Conservation (phyloP, 2,888 invertebrate genomes). For the Hyalella azteca region DNA sequence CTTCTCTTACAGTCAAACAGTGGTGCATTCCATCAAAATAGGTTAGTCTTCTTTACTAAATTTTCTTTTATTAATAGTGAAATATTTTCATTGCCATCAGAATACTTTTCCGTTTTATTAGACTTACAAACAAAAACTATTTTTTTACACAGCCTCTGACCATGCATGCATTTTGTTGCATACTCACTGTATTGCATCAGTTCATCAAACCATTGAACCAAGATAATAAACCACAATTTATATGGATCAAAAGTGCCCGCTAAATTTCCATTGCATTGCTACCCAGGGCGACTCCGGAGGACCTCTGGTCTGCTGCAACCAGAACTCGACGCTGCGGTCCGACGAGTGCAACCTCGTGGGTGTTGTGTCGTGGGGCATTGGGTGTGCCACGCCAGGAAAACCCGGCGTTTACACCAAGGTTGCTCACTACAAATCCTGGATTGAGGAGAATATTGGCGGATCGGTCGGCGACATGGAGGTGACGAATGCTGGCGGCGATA, state of each 20-base stretch:
- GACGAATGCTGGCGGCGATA: background rate
- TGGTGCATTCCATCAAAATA: too few species aligned
- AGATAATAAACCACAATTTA: background rate
- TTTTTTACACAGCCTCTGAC: too few species aligned
- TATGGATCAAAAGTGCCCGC: too few species aligned
- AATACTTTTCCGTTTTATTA: too few species aligned
- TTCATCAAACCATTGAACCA: background rate
- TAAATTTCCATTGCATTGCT: too few species aligned
- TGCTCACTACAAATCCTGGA: slow-evolving; percentile 49
- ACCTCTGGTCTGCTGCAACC: slow-evolving; percentile 58
- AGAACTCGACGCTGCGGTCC: background rate
- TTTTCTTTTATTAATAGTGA: too few species aligned
- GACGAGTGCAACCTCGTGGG: slow-evolving; percentile 52
- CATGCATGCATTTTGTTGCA: too few species aligned
- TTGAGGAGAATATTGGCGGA: slow-evolving; percentile 4
- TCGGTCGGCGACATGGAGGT: background rate
- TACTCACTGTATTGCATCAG: too few species aligned
- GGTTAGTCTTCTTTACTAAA: too few species aligned
- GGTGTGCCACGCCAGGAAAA: slow-evolving; percentile 58
- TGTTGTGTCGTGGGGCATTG: slow-evolving; percentile 59
- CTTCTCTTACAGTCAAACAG: too few species aligned
- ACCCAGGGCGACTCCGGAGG: slow-evolving; percentile 59
- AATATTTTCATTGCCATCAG: too few species aligned
- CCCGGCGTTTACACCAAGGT: slow-evolving; percentile 60
- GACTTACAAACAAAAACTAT: too few species aligned